Percentiles rank a stretch among this genome's conserved stretches.
Conservation (phyloP, 2,888 invertebrate species). For the Epinotia demarniana region DNA sequence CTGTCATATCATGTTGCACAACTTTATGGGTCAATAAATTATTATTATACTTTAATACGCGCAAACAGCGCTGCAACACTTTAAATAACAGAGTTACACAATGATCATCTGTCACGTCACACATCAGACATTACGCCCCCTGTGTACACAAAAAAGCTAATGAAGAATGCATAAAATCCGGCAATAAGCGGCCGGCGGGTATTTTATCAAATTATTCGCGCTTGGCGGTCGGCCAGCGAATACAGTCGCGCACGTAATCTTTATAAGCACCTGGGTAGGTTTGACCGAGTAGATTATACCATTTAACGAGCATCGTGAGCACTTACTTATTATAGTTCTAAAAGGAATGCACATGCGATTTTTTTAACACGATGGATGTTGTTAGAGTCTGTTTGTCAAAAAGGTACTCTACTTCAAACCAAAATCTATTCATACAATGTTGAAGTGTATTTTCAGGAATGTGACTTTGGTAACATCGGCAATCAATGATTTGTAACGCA, state of each 20-base stretch:
- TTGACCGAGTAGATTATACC: conserved; percentile 1
- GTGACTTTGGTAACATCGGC: too few relatives aligned
- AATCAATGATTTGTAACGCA: too few relatives aligned
- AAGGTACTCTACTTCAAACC: too few relatives aligned
- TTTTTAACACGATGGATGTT: too few relatives aligned
- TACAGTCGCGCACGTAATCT: conserved; percentile 50
- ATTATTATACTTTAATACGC: not conserved
- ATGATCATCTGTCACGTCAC: conserved; percentile 14
- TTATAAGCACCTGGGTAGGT: conserved; percentile 24
- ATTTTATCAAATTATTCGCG: conserved; percentile 79
- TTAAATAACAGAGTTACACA: not conserved
- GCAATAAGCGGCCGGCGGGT: conserved; percentile 55
- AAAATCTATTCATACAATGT: too few relatives aligned
- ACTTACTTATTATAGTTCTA: not conserved
- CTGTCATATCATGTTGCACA: too few relatives aligned
- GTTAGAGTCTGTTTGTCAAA: too few relatives aligned
- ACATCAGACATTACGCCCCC: conserved; percentile 26
- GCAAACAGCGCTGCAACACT: not conserved
- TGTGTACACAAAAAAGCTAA: conserved; percentile 54
- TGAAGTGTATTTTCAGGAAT: too few relatives aligned
- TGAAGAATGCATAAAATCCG: conserved; percentile 55
- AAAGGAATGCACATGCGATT: not conserved
- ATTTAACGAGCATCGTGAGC: not conserved
- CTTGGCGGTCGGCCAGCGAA: conserved; percentile 64
- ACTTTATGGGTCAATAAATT: too few relatives aligned